phyloP scores from a whole-genome alignment of 1,140 invertebrate species.

The Brachionus manjavacas region DNA sequence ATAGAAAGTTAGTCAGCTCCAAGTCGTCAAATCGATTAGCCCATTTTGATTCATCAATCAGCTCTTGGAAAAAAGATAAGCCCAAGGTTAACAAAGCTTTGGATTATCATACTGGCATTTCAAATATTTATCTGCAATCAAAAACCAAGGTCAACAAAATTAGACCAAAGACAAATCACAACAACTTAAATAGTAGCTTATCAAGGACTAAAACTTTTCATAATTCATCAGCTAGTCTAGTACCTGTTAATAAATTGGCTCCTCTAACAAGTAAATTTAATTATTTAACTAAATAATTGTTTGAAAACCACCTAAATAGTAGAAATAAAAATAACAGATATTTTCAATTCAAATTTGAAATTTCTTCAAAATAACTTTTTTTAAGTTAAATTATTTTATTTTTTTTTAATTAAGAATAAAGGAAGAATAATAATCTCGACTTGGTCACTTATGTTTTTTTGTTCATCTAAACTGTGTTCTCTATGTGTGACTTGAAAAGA shows the following conservation, averaged over 20 bases:
- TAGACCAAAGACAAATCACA: not conserved
- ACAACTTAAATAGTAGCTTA: not conserved
- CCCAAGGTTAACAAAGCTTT: not conserved
- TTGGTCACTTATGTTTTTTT: too few relatives aligned
- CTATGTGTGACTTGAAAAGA: too few relatives aligned
- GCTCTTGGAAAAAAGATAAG: constrained; percentile 4
- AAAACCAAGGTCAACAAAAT: not conserved
- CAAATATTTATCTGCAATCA: constrained; percentile 8
- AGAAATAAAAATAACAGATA: not conserved
- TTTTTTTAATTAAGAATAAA: too few relatives aligned
- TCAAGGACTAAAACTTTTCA: not conserved
- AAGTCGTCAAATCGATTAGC: not conserved
- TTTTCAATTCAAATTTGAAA: not conserved
- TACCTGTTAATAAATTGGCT: not conserved
- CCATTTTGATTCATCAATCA: not conserved
- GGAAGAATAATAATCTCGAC: too few relatives aligned
- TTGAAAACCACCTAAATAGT: not conserved
- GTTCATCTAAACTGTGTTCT: too few relatives aligned
- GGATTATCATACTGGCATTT: not conserved
- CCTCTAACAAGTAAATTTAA: not conserved
- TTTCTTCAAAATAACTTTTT: too few relatives aligned
- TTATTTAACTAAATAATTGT: not conserved
- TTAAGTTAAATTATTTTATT: too few relatives aligned
- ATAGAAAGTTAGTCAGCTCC: not conserved
- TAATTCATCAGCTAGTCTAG: not conserved